phyloP scores from a whole-genome alignment of 2,797 vertebrate species.

The Myotis findleyi region DNA sequence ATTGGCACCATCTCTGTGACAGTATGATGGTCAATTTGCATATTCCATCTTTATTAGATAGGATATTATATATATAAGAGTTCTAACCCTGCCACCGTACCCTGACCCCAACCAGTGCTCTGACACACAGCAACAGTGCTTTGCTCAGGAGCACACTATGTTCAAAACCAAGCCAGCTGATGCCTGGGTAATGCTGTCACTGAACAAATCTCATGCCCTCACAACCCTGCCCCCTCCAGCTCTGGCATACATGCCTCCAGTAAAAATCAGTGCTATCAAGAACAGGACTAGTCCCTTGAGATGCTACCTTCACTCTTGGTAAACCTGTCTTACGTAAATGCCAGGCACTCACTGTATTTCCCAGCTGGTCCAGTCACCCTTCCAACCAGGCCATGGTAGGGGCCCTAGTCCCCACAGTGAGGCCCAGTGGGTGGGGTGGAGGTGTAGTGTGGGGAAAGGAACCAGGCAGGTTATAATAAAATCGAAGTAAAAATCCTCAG shows the following conservation, averaged over 20 bases:
- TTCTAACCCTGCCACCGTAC: background rate
- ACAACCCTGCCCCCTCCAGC: accelerated
- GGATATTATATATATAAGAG: background rate
- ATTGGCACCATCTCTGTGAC: no score
- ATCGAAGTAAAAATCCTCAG: background rate
- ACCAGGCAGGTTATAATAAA: background rate
- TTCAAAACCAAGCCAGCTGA: accelerated
- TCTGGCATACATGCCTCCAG: accelerated
- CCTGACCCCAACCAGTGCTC: background rate
- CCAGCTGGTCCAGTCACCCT: accelerated
- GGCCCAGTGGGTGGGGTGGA: accelerated
- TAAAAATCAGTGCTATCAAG: background rate
- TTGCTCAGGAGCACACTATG: accelerated
- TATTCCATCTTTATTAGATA: no score
- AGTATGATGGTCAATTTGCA: no score
- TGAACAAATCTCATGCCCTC: background rate
- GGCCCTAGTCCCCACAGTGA: background rate
- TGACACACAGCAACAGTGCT: accelerated
- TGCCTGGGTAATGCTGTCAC: no score
- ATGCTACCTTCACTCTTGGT: background rate
- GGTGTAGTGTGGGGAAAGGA: accelerated
- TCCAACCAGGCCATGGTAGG: background rate
- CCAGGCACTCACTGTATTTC: no score
- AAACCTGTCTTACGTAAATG: accelerated
- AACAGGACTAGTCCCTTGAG: background rate